A percentile compares a stretch with the other conserved stretches of the same genome.
These are phyloP conservation scores for Hirtodrosophila duncani DNA, from an alignment of 2,888 invertebrate genomes.

Conservation along the genomic window DNA sequence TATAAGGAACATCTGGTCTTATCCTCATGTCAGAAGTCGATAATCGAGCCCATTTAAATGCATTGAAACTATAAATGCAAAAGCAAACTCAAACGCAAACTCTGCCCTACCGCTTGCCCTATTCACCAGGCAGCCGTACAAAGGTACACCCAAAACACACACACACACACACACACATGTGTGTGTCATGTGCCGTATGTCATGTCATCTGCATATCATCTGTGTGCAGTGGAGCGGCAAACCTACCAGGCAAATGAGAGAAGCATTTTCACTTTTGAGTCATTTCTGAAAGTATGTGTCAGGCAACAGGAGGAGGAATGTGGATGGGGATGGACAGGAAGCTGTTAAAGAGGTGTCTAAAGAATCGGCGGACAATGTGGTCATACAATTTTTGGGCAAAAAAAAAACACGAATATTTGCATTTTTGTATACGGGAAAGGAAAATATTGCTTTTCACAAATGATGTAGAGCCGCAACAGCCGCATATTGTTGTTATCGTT, in stretches of 20 bases:
- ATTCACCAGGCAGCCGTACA: too few species aligned
- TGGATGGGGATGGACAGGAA: background rate
- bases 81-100: slow-evolving; percentile 7
- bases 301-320: background rate
- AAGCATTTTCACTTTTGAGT: slow-evolving; percentile 41
- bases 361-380: slow-evolving; percentile 16
- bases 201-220: too few species aligned
- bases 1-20: too few species aligned
- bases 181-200: too few species aligned
- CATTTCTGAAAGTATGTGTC: slow-evolving; percentile 4
- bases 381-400: slow-evolving; percentile 44
- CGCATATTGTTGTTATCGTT: slow-evolving; percentile 5
- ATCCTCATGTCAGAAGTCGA: background rate
- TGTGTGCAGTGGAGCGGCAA: slow-evolving; percentile 32
- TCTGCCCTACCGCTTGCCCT: background rate
- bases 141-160: too few species aligned
- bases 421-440: slow-evolving; percentile 43
- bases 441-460: slow-evolving; percentile 11
- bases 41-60: slow-evolving; percentile 65
- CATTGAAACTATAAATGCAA: slow-evolving; percentile 33
- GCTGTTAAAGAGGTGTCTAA: background rate
- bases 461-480: background rate
- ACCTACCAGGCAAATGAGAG: slow-evolving; percentile 7
- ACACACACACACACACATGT: slow-evolving; percentile 5
- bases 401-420: slow-evolving; percentile 41